Base-by-base conservation (phyloP, 1,140 invertebrate genomes). In the Hyphantria cunea region DNA sequence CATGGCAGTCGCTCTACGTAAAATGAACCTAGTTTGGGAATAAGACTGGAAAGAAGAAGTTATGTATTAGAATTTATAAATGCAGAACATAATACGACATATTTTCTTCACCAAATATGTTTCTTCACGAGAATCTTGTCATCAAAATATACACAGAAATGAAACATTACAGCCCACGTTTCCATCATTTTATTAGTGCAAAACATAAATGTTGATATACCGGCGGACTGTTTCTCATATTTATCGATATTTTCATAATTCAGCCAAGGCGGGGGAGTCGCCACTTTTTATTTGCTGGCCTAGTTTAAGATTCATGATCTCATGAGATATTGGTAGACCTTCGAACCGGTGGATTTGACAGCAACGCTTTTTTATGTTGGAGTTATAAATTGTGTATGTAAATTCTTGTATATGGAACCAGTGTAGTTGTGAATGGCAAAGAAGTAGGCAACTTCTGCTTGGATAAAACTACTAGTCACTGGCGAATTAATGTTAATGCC, bases 221-320 rank as follows among this genome's bases (percentile, higher is more conserved):
- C 10, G 41, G 41, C n/a, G 6, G 41, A 44, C 48, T 32, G 50
- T 66, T 69, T 78, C 71, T 68, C 76, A 82, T 86, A 86, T 86
- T 82, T 84, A 84, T 86, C 70, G 78, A 61, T 69, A 61, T 75
- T 73, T 84, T 78, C 80, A 86, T 86, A 86, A 86, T 86, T 84
- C 81, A 86, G 71, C 55, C 48, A 66, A 33, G 32, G 49, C 47
- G 64, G 69, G 72, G 72, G 69, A 62, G 65, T 62, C 62, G 68
- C 56, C 64, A 80, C 68, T 79, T 79, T 84, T 83, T 85, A 80
- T 84, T 78, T 80, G 72, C 69, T 70, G 59, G 55, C 50, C 70
- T 80, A 72, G 71, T 84, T 80, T 78, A 82, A 80, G 72, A 83
- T 85, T 82, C 80, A 85, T 78, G 78, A 78, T 70, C 66, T 72